These are phyloP conservation scores for Embiotoca jacksoni DNA, from an alignment of 2,113 vertebrate species.

Conservation along the genomic window DNA sequence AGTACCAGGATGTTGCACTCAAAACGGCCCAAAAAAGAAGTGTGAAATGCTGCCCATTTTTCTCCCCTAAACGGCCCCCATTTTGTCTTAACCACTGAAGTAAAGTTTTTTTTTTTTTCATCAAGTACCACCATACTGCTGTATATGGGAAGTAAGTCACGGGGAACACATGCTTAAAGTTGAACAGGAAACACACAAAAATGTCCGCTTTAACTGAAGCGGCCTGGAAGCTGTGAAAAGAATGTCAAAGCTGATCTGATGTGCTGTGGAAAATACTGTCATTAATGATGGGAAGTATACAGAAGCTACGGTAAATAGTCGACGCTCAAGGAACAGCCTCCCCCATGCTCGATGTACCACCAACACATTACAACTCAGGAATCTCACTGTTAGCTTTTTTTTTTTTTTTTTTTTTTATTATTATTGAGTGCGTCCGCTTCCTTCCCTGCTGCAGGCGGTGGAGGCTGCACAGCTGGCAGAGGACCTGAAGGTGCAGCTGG, in stretches of 20 bases:
- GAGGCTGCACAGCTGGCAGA: slow-evolving; percentile 95
- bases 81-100: too few relatives aligned
- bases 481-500: slow-evolving; percentile 93
- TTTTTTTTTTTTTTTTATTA: slow-evolving; percentile 21
- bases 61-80: too few relatives aligned
- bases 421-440: slow-evolving; percentile 62
- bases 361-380: slow-evolving; percentile 40
- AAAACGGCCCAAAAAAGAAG: too few relatives aligned
- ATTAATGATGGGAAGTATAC: slow-evolving; percentile 25
- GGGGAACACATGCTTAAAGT: too few relatives aligned
- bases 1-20: too few relatives aligned
- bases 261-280: slow-evolving; percentile 23
- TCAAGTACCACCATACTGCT: too few relatives aligned
- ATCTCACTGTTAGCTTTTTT: slow-evolving; percentile 32
- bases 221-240: too few relatives aligned
- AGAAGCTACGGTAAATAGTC: slow-evolving; percentile 11
- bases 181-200: too few relatives aligned
- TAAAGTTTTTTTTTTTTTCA: too few relatives aligned
- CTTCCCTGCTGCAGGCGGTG: slow-evolving; percentile 86
- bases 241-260: slow-evolving; percentile 11
- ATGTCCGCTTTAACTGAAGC: slow-evolving; percentile 14
- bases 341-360: slow-evolving; percentile 1
- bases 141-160: too few relatives aligned
- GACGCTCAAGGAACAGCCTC: background rate
- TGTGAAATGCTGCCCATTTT: too few relatives aligned